phyloP scores from a whole-genome alignment of 2,888 invertebrate species.

The Xestia rhomboidea region DNA sequence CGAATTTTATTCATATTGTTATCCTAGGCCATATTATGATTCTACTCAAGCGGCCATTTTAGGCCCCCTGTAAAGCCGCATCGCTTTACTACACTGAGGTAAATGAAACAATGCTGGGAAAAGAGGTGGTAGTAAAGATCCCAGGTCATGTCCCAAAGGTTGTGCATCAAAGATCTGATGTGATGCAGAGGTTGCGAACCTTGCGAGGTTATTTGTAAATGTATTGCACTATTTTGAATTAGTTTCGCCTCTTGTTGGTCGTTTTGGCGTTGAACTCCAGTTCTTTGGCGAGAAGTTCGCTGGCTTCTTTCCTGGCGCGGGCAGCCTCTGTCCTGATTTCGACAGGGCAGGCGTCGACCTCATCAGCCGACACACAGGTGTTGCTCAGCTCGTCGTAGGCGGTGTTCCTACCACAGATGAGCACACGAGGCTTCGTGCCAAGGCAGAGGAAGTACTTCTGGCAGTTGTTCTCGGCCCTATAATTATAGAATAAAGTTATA shows the following conservation, averaged over 20 bases:
- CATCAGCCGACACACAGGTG: constrained; percentile 94
- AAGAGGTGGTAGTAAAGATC: constrained; percentile 5
- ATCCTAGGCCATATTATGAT: too few species aligned
- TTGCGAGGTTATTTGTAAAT: constrained; percentile 15
- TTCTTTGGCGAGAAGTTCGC: constrained; percentile 78
- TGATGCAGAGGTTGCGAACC: constrained; percentile 31
- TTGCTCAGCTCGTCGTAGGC: constrained; percentile 94
- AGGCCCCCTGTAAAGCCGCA: background rate
- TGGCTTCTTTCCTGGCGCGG: constrained; percentile 76
- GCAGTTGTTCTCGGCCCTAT: constrained; percentile 92
- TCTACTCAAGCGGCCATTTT: background rate
- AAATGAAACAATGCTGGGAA: background rate
- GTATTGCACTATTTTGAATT: constrained; percentile 1
- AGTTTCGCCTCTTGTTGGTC: constrained; percentile 49
- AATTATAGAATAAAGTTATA: constrained; percentile 48
- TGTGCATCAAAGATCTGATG: constrained; percentile 38
- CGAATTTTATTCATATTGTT: background rate
- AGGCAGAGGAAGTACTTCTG: constrained; percentile 95
- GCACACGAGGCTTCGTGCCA: constrained; percentile 93
- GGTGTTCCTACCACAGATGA: constrained; percentile 94
- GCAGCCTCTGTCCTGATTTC: constrained; percentile 80
- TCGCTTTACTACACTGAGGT: too few species aligned
- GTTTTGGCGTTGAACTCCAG: constrained; percentile 70
- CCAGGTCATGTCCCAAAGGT: constrained; percentile 34
- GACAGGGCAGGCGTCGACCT: constrained; percentile 93